phyloP scores from a whole-genome alignment of 2,888 invertebrate species.

The Lasioglossum calceatum region DNA sequence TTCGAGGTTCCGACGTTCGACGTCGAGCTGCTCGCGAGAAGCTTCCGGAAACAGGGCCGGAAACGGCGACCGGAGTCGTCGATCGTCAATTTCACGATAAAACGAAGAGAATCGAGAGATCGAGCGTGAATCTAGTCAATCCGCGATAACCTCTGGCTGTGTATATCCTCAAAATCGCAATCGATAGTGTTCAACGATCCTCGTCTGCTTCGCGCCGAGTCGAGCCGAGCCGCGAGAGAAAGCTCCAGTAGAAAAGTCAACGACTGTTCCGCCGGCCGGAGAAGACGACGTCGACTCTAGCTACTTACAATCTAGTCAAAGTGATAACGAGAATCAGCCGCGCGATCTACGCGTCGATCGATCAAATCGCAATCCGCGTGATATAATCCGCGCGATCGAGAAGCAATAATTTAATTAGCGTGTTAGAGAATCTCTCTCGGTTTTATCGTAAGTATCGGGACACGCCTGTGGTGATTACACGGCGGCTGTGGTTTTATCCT shows the following conservation, averaged over 20 bases:
- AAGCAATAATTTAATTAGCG: conserved; percentile 62
- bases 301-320: conserved; percentile 35
- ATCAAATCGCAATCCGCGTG: not conserved
- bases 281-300: conserved; percentile 39
- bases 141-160: conserved; percentile 74
- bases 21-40: conserved; percentile 55
- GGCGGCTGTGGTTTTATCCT: conserved; percentile 45
- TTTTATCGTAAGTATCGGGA: conserved; percentile 18
- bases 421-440: not conserved
- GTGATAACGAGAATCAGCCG: conserved; percentile 21
- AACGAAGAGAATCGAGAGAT: not conserved
- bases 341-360: not conserved
- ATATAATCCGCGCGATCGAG: conserved; percentile 54
- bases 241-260: conserved; percentile 3
- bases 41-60: conserved; percentile 31
- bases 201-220: conserved; percentile 18
- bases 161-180: conserved; percentile 73
- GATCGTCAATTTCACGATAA: conserved; percentile 45
- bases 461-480: conserved; percentile 9
- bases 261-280: not conserved
- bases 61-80: conserved; percentile 30
- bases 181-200: conserved; percentile 76
- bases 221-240: not conserved
- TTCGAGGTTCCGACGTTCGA: conserved; percentile 59
- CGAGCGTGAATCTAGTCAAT: conserved; percentile 45